phyloP scores from a whole-genome alignment of 2,113 vertebrate species.

The Cheirogaleus medius region DNA sequence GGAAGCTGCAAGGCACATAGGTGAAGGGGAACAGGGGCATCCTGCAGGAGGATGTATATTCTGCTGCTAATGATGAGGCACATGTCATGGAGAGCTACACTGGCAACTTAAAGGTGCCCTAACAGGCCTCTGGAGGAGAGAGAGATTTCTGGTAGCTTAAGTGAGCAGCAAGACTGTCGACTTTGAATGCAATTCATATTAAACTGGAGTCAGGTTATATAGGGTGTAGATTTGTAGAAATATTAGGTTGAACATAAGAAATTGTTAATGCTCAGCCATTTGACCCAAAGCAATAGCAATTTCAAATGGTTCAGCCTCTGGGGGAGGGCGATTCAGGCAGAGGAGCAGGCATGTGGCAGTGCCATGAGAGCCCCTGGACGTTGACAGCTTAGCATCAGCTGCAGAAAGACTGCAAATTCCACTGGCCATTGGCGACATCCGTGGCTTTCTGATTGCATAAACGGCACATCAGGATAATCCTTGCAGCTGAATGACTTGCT shows the following conservation, averaged over 20 bases:
- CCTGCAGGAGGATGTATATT: background rate
- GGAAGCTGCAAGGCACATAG: background rate
- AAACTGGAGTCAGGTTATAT: background rate
- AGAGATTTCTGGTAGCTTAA: background rate
- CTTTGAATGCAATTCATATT: background rate
- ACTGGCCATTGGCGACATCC: background rate
- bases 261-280: background rate
- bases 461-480: background rate
- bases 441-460: background rate
- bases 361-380: accelerated
- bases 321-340: too few species aligned
- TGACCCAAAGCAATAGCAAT: background rate
- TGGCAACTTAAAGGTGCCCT: background rate
- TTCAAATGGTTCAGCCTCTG: background rate
- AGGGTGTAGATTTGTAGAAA: background rate
- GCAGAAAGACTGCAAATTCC: background rate
- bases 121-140: background rate
- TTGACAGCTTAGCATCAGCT: accelerated
- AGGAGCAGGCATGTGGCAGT: background rate
- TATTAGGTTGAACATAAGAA: background rate
- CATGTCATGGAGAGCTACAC: accelerated
- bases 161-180: background rate
- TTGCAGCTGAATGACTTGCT: background rate
- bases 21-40: accelerated
- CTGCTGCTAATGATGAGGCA: accelerated